Base-by-base conservation (phyloP, 2,888 invertebrate species). In the Lithophane ornitopus region DNA sequence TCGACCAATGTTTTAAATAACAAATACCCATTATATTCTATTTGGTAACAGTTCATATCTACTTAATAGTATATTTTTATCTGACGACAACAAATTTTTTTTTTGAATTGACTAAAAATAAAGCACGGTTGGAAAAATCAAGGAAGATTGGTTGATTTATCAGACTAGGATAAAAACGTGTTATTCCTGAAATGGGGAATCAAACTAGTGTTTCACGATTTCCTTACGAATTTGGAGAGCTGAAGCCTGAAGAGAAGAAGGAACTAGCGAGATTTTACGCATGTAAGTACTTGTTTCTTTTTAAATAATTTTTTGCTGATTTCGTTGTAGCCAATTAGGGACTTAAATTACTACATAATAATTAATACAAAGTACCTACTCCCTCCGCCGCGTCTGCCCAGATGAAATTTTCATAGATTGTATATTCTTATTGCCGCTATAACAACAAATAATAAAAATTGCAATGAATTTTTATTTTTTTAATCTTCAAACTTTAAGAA, bases 221-320 rank as follows among this genome's bases (percentile, higher is more conserved):
- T n/a, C 86, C 86, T n/a, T 86, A 76, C 22, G 96, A 6, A 97
- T 69, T 78, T 63, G 68, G 67, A n/a, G 81, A 88, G 44, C 61
- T 87, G 4, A 61, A 77, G 39, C 59, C 81, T n/a, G 86, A 83
- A 72, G 85, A 83, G 6, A 79, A 67, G 34, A 46, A 59, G n/a
- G 69, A 75, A 67, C 39, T 87, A 14, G 67, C 63, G 0, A 79
- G 62, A 68, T 52, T 80, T 12, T 84, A 75, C 7, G 26, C 76
- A 39, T 66, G 87, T 87, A 70, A 78, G 81, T 81, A 39, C 8
- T 19, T 34, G 34, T 2, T 2, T 34, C 34, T 34, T 34, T 34
- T 34, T 34, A 6, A 34, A 34, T 34, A 34, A 16, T 28, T 34
- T 61, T n/a, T n/a, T n/a, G n/a, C 39, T 39, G 39, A 9, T 39